These are phyloP conservation scores for Peromyscus leucopus DNA, from an alignment of 2,113 vertebrate genomes.

Conservation along the genomic window DNA sequence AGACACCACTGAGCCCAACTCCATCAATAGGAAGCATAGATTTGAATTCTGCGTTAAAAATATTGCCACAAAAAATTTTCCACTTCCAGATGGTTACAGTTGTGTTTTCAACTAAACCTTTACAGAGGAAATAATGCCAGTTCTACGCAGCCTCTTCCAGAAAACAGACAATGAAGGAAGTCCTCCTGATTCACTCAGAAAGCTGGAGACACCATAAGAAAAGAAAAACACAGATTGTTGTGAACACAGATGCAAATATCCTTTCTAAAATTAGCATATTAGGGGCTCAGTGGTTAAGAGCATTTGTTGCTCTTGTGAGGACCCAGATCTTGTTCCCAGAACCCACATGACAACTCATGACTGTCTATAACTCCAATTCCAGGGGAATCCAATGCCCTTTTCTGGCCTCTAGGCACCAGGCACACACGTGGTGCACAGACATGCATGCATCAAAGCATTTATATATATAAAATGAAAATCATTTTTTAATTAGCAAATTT, in stretches of 20 bases:
- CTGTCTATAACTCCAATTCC: background rate
- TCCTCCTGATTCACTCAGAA: background rate
- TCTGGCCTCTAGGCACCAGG: background rate
- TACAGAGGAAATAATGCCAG: background rate
- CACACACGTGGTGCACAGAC: background rate
- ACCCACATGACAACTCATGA: background rate
- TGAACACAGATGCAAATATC: background rate
- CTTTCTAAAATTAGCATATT: background rate
- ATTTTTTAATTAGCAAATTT: background rate
- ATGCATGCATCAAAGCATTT: background rate
- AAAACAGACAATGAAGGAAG: background rate
- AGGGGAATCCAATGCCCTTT: background rate
- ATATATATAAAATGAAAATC: background rate
- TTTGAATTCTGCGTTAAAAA: background rate
- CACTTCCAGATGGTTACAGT: background rate
- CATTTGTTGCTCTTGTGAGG: background rate
- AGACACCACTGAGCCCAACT: background rate
- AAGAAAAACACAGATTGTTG: background rate
- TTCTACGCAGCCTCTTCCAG: background rate
- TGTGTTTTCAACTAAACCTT: background rate
- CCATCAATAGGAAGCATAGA: background rate
- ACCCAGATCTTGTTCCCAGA: background rate
- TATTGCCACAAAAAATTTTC: background rate
- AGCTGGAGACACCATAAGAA: background rate
- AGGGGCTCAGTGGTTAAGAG: background rate